Conservation (phyloP, 2,888 invertebrate genomes). For the Syritta pipiens region DNA sequence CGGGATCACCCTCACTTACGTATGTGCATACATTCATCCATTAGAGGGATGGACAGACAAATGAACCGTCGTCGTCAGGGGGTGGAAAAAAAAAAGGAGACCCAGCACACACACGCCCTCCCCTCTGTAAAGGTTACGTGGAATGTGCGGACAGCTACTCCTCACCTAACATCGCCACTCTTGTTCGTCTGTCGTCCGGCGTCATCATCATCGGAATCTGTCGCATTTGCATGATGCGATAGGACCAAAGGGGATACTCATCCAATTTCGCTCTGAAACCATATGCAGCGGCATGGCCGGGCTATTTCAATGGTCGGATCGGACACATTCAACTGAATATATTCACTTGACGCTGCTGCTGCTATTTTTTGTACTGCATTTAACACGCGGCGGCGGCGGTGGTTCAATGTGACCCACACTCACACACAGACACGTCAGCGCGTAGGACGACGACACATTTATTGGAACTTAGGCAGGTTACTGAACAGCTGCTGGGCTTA, state of each 20-base stretch:
- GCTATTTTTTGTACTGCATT: slow-evolving; percentile 12
- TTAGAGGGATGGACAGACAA: neutral
- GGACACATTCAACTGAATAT: slow-evolving; percentile 32
- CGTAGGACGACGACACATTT: slow-evolving; percentile 10
- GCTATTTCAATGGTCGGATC: slow-evolving; percentile 37
- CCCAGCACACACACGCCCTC: too few relatives aligned
- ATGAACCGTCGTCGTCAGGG: too few relatives aligned
- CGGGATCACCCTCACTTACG: slow-evolving; percentile 1
- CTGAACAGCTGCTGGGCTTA: neutral
- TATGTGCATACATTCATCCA: slow-evolving; percentile 5
- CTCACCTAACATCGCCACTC: slow-evolving; percentile 16
- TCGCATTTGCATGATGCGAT: slow-evolving; percentile 58
- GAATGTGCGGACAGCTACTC: slow-evolving; percentile 33
- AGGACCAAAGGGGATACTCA: slow-evolving; percentile 44
- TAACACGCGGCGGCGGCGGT: slow-evolving; percentile 25
- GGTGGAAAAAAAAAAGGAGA: neutral
- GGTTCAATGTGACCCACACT: slow-evolving; percentile 6
- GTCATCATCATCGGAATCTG: slow-evolving; percentile 39
- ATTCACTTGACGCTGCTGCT: slow-evolving; percentile 39
- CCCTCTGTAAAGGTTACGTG: slow-evolving; percentile 5
- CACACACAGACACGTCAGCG: neutral
- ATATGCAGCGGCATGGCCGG: slow-evolving; percentile 27
- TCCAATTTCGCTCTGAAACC: slow-evolving; percentile 54
- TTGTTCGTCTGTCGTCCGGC: slow-evolving; percentile 16
- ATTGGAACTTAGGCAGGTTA: slow-evolving; percentile 28